phyloP scores from a whole-genome alignment of 2,888 invertebrate genomes.

The Drosophila bunnanda region DNA sequence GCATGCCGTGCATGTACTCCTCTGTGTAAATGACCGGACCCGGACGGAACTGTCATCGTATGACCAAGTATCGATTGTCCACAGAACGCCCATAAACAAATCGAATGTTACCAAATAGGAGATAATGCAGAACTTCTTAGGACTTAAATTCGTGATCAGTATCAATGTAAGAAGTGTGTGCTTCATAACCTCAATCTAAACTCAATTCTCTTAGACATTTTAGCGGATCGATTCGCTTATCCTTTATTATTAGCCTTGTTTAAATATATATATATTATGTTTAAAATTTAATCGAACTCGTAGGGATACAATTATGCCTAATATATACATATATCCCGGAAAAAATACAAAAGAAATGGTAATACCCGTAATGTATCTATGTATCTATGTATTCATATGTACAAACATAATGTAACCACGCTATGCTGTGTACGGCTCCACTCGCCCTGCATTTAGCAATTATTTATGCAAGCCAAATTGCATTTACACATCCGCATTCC shows the following conservation, averaged over 20 bases:
- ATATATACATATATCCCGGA: too few relatives aligned
- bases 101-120: not conserved
- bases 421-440: too few relatives aligned
- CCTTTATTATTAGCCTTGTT: too few relatives aligned
- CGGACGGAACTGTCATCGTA: not conserved
- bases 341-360: too few relatives aligned
- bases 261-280: not conserved
- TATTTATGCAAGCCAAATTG: constrained; percentile 3
- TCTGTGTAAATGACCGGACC: not conserved
- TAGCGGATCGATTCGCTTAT: too few relatives aligned
- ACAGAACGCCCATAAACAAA: not conserved
- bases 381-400: not conserved
- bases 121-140: not conserved
- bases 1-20: not conserved
- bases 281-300: not conserved
- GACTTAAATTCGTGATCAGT: not conserved
- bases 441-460: not conserved
- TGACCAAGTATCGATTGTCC: not conserved
- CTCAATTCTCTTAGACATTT: not conserved
- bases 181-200: not conserved
- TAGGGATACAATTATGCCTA: not conserved
- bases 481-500: not conserved
- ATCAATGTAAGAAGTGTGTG: too few relatives aligned
- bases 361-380: too few relatives aligned
- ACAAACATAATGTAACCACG: not conserved